Evolutionary conservation across 2,888 invertebrate genomes (phyloP).

Genomic region (Cremastobaeus sp.): DNA sequence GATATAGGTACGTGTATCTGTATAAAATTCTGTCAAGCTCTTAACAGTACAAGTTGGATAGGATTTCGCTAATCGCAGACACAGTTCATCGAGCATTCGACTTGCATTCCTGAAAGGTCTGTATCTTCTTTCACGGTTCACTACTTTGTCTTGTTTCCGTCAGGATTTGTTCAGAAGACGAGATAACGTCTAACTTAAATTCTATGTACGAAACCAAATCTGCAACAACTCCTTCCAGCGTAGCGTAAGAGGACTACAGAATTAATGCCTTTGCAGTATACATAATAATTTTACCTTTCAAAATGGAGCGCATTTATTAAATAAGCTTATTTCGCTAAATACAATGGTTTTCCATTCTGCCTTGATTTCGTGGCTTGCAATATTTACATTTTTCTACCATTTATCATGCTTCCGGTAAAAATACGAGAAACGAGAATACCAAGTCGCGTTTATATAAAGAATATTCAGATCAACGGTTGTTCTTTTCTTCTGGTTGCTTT

Average conservation of each 20-base stretch:
- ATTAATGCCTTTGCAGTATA: neutral
- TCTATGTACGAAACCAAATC: slow-evolving; percentile 22
- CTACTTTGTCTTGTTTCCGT: slow-evolving; percentile 51
- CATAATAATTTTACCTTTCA: neutral
- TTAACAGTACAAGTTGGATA: slow-evolving; percentile 30
- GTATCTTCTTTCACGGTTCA: slow-evolving; percentile 62
- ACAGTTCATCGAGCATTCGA: slow-evolving; percentile 49
- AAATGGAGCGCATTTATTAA: neutral
- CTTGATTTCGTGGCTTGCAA: slow-evolving; percentile 1
- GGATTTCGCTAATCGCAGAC: slow-evolving; percentile 52
- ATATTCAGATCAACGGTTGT: slow-evolving; percentile 37
- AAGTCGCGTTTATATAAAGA: slow-evolving; percentile 30
- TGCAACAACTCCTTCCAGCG: slow-evolving; percentile 7
- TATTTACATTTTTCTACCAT: slow-evolving; percentile 25
- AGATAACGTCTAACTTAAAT: slow-evolving; percentile 35
- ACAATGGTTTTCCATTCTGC: neutral
- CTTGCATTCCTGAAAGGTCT: slow-evolving; percentile 36
- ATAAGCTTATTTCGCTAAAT: neutral
- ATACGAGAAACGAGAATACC: slow-evolving; percentile 16
- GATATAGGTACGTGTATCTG: too few species aligned
- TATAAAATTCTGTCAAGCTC: slow-evolving; percentile 12
- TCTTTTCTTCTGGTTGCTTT: slow-evolving; percentile 34
- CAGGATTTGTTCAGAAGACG: slow-evolving; percentile 33
- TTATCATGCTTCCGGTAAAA: slow-evolving; percentile 37
- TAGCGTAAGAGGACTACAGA: slow-evolving; percentile 3